Evolutionary conservation across 2,797 vertebrate species (phyloP), one percentile per base, ranked within the genome.

Genomic region (Urocyon cinereoargenteus): DNA sequence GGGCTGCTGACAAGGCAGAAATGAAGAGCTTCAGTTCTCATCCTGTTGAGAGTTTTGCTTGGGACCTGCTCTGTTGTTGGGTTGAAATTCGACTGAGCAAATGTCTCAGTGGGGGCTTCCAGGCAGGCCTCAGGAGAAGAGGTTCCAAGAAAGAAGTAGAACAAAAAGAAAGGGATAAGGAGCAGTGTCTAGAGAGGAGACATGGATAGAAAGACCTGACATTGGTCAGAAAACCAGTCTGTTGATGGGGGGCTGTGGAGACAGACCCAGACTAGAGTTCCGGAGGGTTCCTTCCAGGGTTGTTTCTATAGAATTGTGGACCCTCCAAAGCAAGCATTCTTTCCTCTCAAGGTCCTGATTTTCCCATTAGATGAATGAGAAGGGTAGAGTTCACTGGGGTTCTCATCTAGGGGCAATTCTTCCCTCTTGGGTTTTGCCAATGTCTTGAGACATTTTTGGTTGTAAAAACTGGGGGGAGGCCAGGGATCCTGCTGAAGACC

Each of bases 251-350:
- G 16, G 3, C 21, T 36, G 2, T 36, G 55, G 57, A 78, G 55
- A 86, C 2, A 22, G 81, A 53, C 6, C 15, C 45, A 26, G 15
- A 55, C 13, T 6, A 24, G 49, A 14, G 31, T 61, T 83, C 55
- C 59, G 1, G 0, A 31, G 16, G 28, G 4, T 61, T 55, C 12
- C 1, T 68, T 86, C 57, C 66, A 70, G 0, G 57, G 1, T 57
- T 6, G 0, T 26, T 28, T 59, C 66, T 4, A 1, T 10, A 13
- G 31, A 73, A 12, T 2, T 1, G 0, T 24, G 19, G 40, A 10
- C 10, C 62, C 14, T 79, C 1, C 18, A 19, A 28, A 36, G 14
- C n/a, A 28, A 36, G n/a, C 7, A 16, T 12, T 5, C 83, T 13
- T 55, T 9, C 22, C 12, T 88, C 77, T 53, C n/a, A 8, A 1